Base-by-base conservation (phyloP, 2,888 invertebrate genomes). In the Branchellion lobata region DNA sequence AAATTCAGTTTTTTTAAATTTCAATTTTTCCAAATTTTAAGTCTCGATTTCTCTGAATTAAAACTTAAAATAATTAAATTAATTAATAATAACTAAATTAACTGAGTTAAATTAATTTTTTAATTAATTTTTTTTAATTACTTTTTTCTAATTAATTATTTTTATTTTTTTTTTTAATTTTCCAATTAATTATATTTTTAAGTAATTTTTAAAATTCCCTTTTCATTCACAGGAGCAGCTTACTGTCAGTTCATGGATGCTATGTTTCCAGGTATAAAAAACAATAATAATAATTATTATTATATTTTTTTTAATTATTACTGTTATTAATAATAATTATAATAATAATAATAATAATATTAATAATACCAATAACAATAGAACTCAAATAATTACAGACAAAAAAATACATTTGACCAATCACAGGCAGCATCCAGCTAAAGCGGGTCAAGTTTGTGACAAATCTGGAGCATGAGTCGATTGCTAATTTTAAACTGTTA, bases 161-260 rank as follows among this genome's bases (percentile, higher is more conserved):
- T n/a, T n/a, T n/a, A n/a, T n/a, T n/a, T n/a, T n/a, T n/a, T n/a
- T n/a, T n/a, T n/a, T n/a, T n/a, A n/a, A n/a, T n/a, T n/a, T n/a
- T n/a, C n/a, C n/a, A n/a, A n/a, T n/a, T n/a, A n/a, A n/a, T n/a
- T n/a, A 24, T 65, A 65, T 65, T 65, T 65, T 24, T 65, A 8
- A 24, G n/a, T 24, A 8, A n/a, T 24, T 65, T 29, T 3, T 40
- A 40, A 8, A 8, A 24, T 40, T 79, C 27, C 2, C 11, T 24
- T 29, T 74, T 72, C 80, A 82, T 78, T 75, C 78, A 78, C 84
- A 88, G 89, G 89, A 82, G 96, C 98, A 82, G 97, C 96, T 21
- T 99, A 99, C 88, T 98, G 98, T 87, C 98, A 98, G 88, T 96
- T 99, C 86, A 98, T 99, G 95, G 97, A 99, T 88, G 95, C 97